Percentiles rank a stretch among this genome's conserved stretches.
Evolutionary conservation across 2,888 invertebrate genomes (phyloP).

Genomic region (Amphiduros pacificus): DNA sequence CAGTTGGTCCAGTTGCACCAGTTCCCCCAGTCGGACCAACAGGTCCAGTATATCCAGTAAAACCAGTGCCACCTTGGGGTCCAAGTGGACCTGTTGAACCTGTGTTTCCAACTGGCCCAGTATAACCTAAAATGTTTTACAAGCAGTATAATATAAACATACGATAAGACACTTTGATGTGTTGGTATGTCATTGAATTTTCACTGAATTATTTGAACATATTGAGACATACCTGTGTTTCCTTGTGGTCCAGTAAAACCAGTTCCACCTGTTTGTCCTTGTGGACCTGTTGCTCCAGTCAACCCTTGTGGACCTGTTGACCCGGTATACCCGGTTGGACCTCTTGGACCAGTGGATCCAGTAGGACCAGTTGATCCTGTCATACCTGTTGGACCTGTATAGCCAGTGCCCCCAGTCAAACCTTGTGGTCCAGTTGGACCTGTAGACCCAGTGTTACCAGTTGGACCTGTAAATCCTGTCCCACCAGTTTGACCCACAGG

Average conservation of each 20-base stretch:
- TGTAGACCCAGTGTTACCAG: slow-evolving; percentile 9
- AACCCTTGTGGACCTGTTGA: slow-evolving; percentile 2
- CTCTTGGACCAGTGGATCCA: slow-evolving; percentile 16
- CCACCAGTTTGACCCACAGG: slow-evolving; percentile 13
- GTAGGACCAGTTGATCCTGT: slow-evolving; percentile 19
- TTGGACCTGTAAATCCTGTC: slow-evolving; percentile 18
- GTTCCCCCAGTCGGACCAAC: slow-evolving; percentile 10
- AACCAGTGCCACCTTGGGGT: slow-evolving; percentile 4
- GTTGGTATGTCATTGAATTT: neutral
- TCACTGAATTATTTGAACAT: neutral
- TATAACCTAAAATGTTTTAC: slow-evolving; percentile 9
- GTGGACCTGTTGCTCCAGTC: neutral
- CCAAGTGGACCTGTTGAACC: slow-evolving; percentile 7
- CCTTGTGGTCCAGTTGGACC: slow-evolving; percentile 19
- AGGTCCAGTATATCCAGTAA: slow-evolving; percentile 24
- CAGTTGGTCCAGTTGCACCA: slow-evolving; percentile 25
- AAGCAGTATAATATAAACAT: slow-evolving; percentile 1
- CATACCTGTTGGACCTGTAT: slow-evolving; percentile 5
- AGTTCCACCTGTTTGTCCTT: neutral
- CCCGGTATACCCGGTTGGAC: slow-evolving; percentile 21
- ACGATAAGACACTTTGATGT: neutral
- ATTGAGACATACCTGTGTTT: neutral
- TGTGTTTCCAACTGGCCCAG: slow-evolving; percentile 11
- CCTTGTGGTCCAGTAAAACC: slow-evolving; percentile 1
- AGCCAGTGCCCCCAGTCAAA: slow-evolving; percentile 12